phyloP scores from a whole-genome alignment of 2,113 vertebrate genomes.

The Zeus faber region DNA sequence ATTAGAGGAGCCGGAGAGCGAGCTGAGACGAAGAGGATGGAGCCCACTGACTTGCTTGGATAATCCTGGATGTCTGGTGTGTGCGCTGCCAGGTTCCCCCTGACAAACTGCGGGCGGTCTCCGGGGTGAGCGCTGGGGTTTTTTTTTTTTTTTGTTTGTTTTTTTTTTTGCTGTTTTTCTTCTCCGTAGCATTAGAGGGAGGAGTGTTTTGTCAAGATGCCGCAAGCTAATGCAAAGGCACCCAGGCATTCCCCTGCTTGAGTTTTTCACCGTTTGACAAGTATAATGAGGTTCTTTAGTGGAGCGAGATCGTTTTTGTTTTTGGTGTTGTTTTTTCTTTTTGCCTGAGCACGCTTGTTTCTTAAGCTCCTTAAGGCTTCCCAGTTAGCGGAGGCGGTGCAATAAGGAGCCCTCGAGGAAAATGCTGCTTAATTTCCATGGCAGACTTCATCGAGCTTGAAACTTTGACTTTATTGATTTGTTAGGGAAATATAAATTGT shows the following conservation, averaged over 20 bases:
- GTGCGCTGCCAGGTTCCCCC: constrained; percentile 8
- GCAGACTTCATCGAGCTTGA: neutral
- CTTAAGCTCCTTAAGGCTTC: constrained; percentile 1
- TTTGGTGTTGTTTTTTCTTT: neutral
- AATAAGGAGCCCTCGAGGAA: constrained; percentile 2
- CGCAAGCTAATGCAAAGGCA: constrained; percentile 28
- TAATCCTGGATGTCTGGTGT: constrained; percentile 17
- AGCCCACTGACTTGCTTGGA: neutral
- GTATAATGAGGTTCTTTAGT: constrained; percentile 36
- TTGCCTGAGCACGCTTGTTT: no score
- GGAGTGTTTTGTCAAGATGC: constrained; percentile 23
- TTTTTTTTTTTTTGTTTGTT: constrained; percentile 5
- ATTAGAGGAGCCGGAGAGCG: no score
- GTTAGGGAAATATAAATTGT: neutral
- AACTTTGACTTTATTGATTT: neutral
- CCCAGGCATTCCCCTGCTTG: constrained; percentile 5
- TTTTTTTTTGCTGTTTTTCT: constrained; percentile 2
- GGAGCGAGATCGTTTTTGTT: constrained; percentile 25
- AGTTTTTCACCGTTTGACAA: constrained; percentile 16
- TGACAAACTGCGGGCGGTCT: constrained; percentile 16
- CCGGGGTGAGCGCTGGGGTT: constrained; percentile 36
- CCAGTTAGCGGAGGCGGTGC: neutral
- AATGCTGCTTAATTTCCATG: constrained; percentile 1
- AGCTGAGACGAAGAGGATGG: constrained; percentile 9
- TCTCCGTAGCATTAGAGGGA: constrained; percentile 19